Base-by-base conservation (phyloP, 2,888 invertebrate species). In the Andrena camellia region DNA sequence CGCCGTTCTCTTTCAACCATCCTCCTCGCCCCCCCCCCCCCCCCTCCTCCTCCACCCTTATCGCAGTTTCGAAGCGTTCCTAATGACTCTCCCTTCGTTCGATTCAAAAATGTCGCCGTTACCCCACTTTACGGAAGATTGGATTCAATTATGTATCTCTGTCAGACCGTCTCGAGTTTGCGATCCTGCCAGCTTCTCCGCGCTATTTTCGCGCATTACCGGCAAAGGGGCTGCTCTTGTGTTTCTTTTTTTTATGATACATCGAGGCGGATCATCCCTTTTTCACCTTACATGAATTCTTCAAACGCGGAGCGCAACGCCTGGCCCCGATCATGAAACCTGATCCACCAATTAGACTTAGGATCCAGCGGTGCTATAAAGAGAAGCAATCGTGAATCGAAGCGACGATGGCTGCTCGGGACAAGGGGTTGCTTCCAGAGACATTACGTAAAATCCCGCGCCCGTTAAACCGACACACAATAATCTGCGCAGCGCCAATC, bases 381-480 rank as follows among this genome's bases (percentile, higher is more conserved):
- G 17, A 67, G 86, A 85, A 85, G 81, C 81, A 81, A 84, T 79
- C 68, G 69, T 60, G 72, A 72, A 85, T 85, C 60, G 75, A 75
- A 69, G 79, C 76, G 85, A 78, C 78, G 83, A 85, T 86, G 86
- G 85, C 85, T 85, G 70, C 71, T 75, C 78, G 59, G 72, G 64
- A 63, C 68, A 77, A 83, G 86, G 85, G 83, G 83, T 83, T 84
- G 82, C 84, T 85, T 78, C 81, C 80, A 76, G 74, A 90, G 91
- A 92, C 92, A 91, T 92, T 92, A 92, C 90, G 91, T 90, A 88
- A 91, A 92, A 91, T 90, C 91, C 91, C 75, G 42, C 77, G 87
- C 90, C 90, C 92, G 92, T 93, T 93, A 93, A 93, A 93, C 91
- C 90, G 91, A 92, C 92, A 92, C 92, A 93, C 93, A 93, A 93